Evolutionary conservation across 2,888 invertebrate species (phyloP).

Genomic region (Lymantria dispar): DNA sequence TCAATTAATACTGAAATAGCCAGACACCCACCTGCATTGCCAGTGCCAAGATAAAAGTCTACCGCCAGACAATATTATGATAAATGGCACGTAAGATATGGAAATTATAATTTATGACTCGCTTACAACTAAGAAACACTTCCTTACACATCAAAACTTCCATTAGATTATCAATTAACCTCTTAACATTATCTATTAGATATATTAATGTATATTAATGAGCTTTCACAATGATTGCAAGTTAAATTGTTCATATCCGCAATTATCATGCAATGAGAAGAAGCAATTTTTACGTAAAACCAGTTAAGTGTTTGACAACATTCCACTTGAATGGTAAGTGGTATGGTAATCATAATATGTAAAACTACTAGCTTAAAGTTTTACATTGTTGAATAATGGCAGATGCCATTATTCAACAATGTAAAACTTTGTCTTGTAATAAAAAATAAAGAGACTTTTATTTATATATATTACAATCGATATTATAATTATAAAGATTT

Average conservation of each 20-base stretch:
- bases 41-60: slow-evolving; percentile 51
- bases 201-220: slow-evolving; percentile 26
- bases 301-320: too few species aligned
- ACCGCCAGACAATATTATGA: slow-evolving; percentile 68
- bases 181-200: slow-evolving; percentile 32
- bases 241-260: slow-evolving; percentile 11
- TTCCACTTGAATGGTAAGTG: too few species aligned
- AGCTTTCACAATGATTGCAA: slow-evolving; percentile 14
- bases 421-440: too few species aligned
- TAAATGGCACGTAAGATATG: slow-evolving; percentile 58
- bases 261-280: slow-evolving; percentile 9
- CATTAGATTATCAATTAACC: slow-evolving; percentile 47
- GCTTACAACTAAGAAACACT: slow-evolving; percentile 34
- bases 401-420: too few species aligned
- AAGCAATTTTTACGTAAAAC: too few species aligned
- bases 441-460: too few species aligned
- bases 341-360: too few species aligned
- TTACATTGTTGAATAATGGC: too few species aligned
- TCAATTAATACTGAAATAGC: slow-evolving; percentile 60
- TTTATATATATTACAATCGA: too few species aligned
- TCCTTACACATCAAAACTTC: slow-evolving; percentile 25
- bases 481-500: too few species aligned
- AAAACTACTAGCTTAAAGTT: too few species aligned
- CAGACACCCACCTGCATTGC: slow-evolving; percentile 61
- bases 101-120: slow-evolving; percentile 50